phyloP scores from a whole-genome alignment of 2,888 invertebrate genomes.

The Sminthurides aquaticus region DNA sequence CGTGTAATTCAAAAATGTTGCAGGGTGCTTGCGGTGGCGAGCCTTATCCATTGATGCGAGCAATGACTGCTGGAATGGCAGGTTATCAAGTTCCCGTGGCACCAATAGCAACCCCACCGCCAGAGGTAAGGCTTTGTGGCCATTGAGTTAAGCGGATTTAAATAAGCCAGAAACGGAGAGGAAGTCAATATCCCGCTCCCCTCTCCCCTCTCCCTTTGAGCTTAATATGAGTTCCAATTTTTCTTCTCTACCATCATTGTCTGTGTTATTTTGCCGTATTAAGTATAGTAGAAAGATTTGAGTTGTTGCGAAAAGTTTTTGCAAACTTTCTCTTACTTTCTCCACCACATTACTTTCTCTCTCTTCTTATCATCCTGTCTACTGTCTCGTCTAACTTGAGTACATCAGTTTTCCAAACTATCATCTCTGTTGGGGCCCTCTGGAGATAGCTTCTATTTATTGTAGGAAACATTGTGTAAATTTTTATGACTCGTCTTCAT shows the following conservation, averaged over 20 bases:
- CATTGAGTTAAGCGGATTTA: background rate
- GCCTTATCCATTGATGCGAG: slow-evolving; percentile 12
- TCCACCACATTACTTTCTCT: background rate
- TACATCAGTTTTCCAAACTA: background rate
- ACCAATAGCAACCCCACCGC: slow-evolving; percentile 16
- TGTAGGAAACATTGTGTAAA: background rate
- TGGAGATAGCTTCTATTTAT: slow-evolving; percentile 2
- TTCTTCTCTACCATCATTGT: no score
- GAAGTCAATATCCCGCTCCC: no score
- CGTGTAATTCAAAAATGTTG: no score
- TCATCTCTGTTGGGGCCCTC: background rate
- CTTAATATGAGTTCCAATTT: no score
- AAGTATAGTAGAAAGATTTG: background rate
- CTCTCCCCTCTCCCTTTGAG: no score
- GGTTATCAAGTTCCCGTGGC: slow-evolving; percentile 17
- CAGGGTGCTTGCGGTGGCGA: slow-evolving; percentile 21
- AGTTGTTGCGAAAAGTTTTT: slow-evolving; percentile 4
- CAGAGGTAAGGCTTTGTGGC: slow-evolving; percentile 11
- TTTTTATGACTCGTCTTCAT: slow-evolving; percentile 11
- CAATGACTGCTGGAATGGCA: slow-evolving; percentile 7
- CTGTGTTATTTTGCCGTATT: background rate
- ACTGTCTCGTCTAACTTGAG: background rate
- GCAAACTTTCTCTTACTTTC: slow-evolving; percentile 2
- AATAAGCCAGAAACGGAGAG: background rate
- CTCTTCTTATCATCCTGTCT: background rate